phyloP scores from a whole-genome alignment of 2,113 vertebrate species.

The Rhynchomys soricoides region DNA sequence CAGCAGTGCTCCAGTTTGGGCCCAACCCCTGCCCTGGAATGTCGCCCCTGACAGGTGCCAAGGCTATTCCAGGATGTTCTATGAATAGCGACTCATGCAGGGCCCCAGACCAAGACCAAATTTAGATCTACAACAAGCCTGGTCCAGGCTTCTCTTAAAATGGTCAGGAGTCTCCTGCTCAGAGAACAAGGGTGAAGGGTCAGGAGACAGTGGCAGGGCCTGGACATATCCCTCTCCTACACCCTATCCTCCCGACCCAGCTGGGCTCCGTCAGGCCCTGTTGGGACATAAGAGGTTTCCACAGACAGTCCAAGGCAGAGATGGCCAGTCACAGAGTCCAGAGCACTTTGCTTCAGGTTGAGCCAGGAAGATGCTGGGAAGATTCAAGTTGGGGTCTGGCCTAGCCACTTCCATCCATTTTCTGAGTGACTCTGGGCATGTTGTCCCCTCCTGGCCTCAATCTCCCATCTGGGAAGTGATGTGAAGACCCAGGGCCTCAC shows the following conservation, averaged over 20 bases:
- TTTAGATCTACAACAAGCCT: slow-evolving; percentile 55
- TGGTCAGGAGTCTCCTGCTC: not conserved
- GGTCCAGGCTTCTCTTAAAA: slow-evolving; percentile 54
- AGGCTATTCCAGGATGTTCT: slow-evolving; percentile 65
- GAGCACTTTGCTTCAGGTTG: not conserved
- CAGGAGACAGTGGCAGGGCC: not conserved
- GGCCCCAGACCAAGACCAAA: slow-evolving; percentile 42
- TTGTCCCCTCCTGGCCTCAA: not conserved
- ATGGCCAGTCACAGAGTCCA: not conserved
- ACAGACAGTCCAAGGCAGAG: not conserved
- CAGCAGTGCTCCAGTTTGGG: not conserved
- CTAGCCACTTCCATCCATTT: not conserved
- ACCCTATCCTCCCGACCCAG: not conserved
- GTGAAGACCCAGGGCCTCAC: not conserved
- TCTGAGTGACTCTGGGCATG: not conserved
- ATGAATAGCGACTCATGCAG: slow-evolving; percentile 63
- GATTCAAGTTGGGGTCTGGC: not conserved
- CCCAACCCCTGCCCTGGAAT: not conserved
- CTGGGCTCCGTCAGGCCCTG: not conserved
- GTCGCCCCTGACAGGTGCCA: slow-evolving; percentile 58
- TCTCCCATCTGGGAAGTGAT: not conserved
- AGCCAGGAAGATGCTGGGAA: too few relatives aligned
- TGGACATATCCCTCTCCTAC: not conserved
- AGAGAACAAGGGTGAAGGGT: not conserved
- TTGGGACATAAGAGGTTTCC: not conserved